Percentiles rank a stretch among this genome's conserved stretches.
Conservation (phyloP, 1,140 invertebrate genomes). For the Acyrthosiphon pisum region DNA sequence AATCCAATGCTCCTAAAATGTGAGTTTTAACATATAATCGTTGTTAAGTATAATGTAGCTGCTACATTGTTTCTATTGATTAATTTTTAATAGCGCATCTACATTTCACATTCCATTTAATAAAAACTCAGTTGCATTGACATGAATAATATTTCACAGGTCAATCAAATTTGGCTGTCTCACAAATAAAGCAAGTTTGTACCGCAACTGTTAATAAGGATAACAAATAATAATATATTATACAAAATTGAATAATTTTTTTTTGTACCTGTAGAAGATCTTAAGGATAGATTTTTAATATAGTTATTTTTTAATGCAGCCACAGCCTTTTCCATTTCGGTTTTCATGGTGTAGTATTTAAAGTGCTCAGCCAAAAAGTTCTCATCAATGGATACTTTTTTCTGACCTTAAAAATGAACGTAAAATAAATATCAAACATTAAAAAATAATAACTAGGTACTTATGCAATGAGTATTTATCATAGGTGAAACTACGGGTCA, state of each 20-base stretch:
- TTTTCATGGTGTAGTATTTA: constrained; percentile 73
- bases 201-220: background rate
- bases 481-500: no score
- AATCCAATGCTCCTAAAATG: constrained; percentile 76
- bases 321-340: constrained; percentile 71
- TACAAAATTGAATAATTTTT: background rate
- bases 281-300: constrained; percentile 77
- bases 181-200: background rate
- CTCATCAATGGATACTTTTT: constrained; percentile 75
- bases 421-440: constrained; percentile 12
- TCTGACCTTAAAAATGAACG: constrained; percentile 63
- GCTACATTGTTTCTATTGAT: background rate
- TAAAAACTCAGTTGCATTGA: background rate
- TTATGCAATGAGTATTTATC: background rate
- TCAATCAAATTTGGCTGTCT: background rate
- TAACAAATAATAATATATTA: background rate
- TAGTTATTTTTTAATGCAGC: constrained; percentile 80
- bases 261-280: constrained; percentile 71
- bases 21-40: background rate
- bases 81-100: background rate
- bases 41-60: background rate
- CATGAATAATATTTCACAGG: background rate
- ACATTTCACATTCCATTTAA: background rate
- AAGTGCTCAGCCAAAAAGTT: constrained; percentile 75
- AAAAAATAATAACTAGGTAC: background rate